Base-by-base conservation (phyloP, 2,797 vertebrate species). In the Carduelis carduelis region DNA sequence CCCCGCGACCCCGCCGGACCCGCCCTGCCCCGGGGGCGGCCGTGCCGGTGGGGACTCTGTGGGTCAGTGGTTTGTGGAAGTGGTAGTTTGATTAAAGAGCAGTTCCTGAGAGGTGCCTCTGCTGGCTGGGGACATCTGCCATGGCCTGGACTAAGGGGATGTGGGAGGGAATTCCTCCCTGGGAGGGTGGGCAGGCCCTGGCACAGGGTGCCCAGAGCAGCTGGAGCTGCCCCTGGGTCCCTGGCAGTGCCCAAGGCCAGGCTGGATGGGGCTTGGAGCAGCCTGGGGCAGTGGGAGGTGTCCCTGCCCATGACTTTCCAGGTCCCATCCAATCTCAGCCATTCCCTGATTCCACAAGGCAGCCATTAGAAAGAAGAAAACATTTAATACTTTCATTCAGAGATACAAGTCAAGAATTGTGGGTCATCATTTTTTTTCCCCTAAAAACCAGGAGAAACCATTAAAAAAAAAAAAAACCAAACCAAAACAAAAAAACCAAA, bases 321-420 rank as follows among this genome's bases (percentile, higher is more conserved):
- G 32, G 14, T 27, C 18, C 47, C 41, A 34, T 41, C 26, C 69
- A 41, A 27, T 7, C 77, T 34, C 9, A 60, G 22, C 30, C 55
- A 7, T 28, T 20, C 61, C 53, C 53, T 1, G 30, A 16, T 34
- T 27, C 35, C 41, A 55, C 11, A 0, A 35, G 1, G 1, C 65
- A 14, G 18, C 47, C 6, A 0, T 28, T 97, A 98, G 93, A 96
- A 96, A 95, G 93, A 96, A 98, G 97, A 94, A 95, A 90, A 97
- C 96, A 93, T 98, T 97, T 98, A 98, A 98, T 98, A 98, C 96
- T 97, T 97, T 91, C 89, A 88, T 81, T 96, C 87, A 83, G 95
- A 92, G 96, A 95, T 97, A 97, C 93, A 96, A 95, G 95, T 97
- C 13, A 3, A 75, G 94, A 90, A 65, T 39, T 55, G 52, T 18